Conservation (phyloP, 2,797 vertebrate genomes). For the Scarus forsteni region DNA sequence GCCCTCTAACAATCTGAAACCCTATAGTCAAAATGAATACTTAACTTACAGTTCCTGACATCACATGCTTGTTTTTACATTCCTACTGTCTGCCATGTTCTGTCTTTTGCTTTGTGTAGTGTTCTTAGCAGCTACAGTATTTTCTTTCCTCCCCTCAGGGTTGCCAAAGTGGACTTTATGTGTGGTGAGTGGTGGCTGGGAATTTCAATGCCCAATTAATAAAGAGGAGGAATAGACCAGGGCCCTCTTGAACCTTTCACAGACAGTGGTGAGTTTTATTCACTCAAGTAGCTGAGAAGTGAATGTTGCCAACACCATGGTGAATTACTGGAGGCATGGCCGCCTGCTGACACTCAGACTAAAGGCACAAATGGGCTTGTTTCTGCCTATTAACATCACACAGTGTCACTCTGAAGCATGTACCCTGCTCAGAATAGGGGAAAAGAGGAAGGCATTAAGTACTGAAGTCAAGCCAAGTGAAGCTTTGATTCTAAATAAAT, state of each 20-base stretch:
- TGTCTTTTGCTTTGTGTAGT: constrained; percentile 21
- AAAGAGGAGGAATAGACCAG: constrained; percentile 56
- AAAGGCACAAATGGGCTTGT: background rate
- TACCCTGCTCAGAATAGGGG: background rate
- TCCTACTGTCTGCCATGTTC: constrained; percentile 10
- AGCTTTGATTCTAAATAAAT: constrained; percentile 7
- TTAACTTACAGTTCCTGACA: constrained; percentile 10
- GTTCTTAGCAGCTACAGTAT: constrained; percentile 46
- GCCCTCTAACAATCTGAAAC: constrained; percentile 50
- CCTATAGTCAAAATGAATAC: constrained; percentile 46
- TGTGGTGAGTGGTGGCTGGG: constrained; percentile 45
- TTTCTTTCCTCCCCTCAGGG: constrained; percentile 41
- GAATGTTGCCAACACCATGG: constrained; percentile 20
- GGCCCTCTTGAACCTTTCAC: constrained; percentile 36
- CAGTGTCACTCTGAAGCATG: background rate
- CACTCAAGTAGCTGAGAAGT: constrained; percentile 14
- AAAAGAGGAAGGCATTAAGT: background rate
- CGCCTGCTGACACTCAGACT: constrained; percentile 10
- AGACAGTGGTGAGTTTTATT: constrained; percentile 26
- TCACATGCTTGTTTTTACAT: background rate
- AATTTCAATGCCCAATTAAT: constrained; percentile 69
- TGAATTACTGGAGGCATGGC: background rate
- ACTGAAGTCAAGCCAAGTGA: background rate
- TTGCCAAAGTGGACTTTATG: constrained; percentile 60
- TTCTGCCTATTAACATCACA: background rate